Conservation (phyloP, 2,797 vertebrate genomes). For the Sebastolobus alascanus region DNA sequence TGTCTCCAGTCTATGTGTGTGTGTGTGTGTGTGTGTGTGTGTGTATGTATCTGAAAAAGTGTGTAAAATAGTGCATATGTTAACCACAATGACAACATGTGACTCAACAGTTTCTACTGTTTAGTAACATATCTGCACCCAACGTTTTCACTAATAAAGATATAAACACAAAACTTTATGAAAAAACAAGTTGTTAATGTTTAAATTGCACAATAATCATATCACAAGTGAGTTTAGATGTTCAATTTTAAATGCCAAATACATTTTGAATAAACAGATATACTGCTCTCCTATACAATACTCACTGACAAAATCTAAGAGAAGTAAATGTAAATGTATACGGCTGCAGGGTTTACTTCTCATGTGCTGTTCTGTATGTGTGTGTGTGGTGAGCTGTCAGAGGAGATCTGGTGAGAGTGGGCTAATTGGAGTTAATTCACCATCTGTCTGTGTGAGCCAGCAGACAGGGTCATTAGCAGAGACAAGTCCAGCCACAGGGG, state of each 20-base stretch:
- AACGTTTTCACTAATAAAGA: neutral
- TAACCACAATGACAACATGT: constrained; percentile 26
- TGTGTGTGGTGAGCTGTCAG: constrained; percentile 75
- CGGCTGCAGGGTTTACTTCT: constrained; percentile 10
- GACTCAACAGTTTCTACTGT: constrained; percentile 28
- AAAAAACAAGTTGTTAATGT: neutral
- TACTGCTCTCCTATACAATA: neutral
- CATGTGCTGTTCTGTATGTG: constrained; percentile 16
- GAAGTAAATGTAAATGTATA: constrained; percentile 4
- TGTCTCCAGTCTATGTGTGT: neutral
- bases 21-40: constrained; percentile 15
- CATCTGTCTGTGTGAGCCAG: constrained; percentile 81
- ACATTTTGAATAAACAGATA: constrained; percentile 1
- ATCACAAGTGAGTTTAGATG: neutral
- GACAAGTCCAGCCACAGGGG: constrained; percentile 83
- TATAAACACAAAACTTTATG: neutral
- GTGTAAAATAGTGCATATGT: constrained; percentile 36
- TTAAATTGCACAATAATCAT: neutral
- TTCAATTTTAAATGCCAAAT: neutral
- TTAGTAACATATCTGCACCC: neutral
- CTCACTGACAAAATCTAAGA: constrained; percentile 6
- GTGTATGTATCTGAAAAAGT: constrained; percentile 4
- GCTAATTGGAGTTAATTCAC: constrained; percentile 86
- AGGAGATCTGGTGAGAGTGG: constrained; percentile 78
- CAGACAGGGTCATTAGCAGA: constrained; percentile 85